Base-by-base conservation (phyloP, 2,113 vertebrate genomes). In the Hypomesus transpacificus region DNA sequence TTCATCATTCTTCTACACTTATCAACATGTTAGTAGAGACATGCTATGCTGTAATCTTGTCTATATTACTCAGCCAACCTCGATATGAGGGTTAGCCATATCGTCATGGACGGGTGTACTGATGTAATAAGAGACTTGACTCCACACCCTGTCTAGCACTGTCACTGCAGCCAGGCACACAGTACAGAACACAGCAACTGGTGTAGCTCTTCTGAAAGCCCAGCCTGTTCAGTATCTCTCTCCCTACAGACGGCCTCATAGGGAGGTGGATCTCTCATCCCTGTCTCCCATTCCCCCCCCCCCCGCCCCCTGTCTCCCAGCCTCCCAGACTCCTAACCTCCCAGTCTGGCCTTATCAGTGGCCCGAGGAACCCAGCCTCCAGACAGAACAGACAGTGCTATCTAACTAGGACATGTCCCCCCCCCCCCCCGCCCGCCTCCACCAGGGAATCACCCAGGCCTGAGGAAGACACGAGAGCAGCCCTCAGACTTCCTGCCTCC, bases 311-410 rank as follows among this genome's bases (percentile, higher is more conserved):
- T 82, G 84, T 75, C 14, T 28, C n/a, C 79, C 71, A 14, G 46
- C 80, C 87, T 74, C 58, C 22, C 53, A 14, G 39, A 9, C 39
- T 46, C 8, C 39, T 46, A 46, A 46, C 39, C 56, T 50, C 51
- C 28, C 39, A 1, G 75, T 79, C 84, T 89, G 86, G 85, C 90
- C 87, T 93, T 94, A 94, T 94, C 93, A 88, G 79, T 80, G 81
- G n/a, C 2, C 85, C 73, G 77, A 89, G 89, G 89, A 92, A 85
- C 87, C 84, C 87, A 89, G 91, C 91, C 89, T 91, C 82, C 81
- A 87, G 75, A 80, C 77, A 84, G 86, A 87, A 90, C 87, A 86
- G 89, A 93, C 89, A 85, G 85, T 76, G 82, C 79, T 82, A 83
- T 86, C 85, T 87, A 80, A 87, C 84, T 76, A 76, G 70, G 77